Conservation (phyloP, 2,113 vertebrate genomes). For the Cheilinus undulatus region DNA sequence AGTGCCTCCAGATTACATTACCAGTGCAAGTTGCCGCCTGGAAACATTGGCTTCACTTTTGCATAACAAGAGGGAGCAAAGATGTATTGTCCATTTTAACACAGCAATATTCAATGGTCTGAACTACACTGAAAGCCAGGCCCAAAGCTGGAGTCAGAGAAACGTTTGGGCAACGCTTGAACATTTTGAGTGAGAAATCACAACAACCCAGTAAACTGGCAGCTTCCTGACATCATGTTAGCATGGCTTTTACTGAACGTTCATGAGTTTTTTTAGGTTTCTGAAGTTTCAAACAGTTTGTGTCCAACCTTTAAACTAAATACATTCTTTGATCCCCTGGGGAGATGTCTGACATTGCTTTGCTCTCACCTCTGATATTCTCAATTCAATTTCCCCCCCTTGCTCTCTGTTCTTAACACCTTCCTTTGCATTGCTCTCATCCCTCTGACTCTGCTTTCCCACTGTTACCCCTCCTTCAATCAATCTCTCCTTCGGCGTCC, state of each 20-base stretch:
- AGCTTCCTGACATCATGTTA: conserved; percentile 5
- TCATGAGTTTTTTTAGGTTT: not conserved
- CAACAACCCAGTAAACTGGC: not conserved
- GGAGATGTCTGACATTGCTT: conserved; percentile 57
- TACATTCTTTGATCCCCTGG: conserved; percentile 23
- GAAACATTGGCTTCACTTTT: no score
- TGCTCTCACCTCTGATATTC: conserved; percentile 64
- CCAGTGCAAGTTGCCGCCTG: no score
- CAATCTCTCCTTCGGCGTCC: conserved; percentile 26
- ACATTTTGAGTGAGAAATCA: no score
- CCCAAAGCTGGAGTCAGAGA: not conserved
- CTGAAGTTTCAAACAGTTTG: conserved; percentile 20
- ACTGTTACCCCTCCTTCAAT: conserved; percentile 16
- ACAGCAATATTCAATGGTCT: no score
- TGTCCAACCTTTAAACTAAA: conserved; percentile 35
- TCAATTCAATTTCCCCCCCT: conserved; percentile 33
- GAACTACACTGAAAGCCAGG: not conserved
- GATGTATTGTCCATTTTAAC: no score
- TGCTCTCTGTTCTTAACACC: conserved; percentile 46
- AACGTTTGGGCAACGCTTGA: not conserved
- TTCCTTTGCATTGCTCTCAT: conserved; percentile 48
- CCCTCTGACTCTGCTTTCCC: conserved; percentile 5
- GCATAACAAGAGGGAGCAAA: no score
- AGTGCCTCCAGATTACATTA: no score
- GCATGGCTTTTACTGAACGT: no score